These are phyloP conservation scores for Chelon auratus DNA, from an alignment of 2,797 vertebrate genomes.

Conservation along the genomic window DNA sequence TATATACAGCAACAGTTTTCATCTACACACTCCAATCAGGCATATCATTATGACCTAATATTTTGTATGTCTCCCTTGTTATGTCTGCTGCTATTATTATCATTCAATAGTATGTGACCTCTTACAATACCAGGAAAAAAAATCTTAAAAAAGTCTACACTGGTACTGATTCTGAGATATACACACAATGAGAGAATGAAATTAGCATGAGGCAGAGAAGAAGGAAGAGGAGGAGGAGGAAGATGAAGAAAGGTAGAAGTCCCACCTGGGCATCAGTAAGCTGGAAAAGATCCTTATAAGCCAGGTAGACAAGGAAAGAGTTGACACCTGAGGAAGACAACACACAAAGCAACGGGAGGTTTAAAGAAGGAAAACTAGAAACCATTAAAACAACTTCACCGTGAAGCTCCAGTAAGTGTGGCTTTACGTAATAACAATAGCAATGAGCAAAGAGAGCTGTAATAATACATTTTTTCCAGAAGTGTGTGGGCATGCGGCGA, in stretches of 20 bases:
- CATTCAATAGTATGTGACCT: too few relatives aligned
- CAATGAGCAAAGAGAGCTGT: neutral
- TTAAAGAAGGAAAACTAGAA: neutral
- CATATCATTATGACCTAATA: too few relatives aligned
- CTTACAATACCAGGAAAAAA: too few relatives aligned
- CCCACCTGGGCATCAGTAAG: constrained; percentile 95
- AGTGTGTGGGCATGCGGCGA: too few relatives aligned
- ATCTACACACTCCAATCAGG: too few relatives aligned
- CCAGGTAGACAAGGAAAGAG: constrained; percentile 98
- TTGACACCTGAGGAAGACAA: constrained; percentile 89
- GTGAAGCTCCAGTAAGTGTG: neutral
- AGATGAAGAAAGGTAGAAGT: neutral
- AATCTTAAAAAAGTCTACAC: too few relatives aligned
- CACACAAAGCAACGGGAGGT: neutral
- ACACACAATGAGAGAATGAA: too few relatives aligned
- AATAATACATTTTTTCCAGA: neutral
- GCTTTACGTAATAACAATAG: too few relatives aligned
- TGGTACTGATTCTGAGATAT: too few relatives aligned
- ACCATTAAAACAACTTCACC: neutral
- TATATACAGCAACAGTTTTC: constrained; percentile 1
- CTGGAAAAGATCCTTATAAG: constrained; percentile 97
- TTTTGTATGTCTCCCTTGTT: too few relatives aligned
- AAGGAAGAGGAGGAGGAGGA: neutral
- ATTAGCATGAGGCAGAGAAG: neutral
- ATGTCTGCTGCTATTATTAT: too few relatives aligned